A percentile compares a stretch with the other conserved stretches of the same genome.
Evolutionary conservation across 1,140 invertebrate species (phyloP).

Genomic region (Araneus ventricosus): DNA sequence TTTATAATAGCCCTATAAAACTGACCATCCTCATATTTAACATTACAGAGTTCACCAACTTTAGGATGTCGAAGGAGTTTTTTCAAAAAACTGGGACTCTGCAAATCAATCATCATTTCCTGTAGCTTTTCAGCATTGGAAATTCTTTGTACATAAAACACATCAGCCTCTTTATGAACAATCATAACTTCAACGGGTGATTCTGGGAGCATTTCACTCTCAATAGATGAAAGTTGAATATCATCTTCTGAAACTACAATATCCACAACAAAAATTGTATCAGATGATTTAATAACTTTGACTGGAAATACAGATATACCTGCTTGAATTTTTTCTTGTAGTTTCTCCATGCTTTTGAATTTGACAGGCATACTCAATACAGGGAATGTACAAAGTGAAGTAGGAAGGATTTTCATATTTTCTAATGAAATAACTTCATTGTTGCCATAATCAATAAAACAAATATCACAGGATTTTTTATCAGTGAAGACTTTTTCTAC

Average conservation of each 20-base stretch:
- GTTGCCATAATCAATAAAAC: conserved; percentile 56
- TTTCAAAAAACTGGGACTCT: not conserved
- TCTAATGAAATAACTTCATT: not conserved
- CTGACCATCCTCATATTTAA: not conserved
- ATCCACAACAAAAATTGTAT: not conserved
- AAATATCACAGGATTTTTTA: not conserved
- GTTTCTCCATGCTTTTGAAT: not conserved
- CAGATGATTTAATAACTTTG: not conserved
- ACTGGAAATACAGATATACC: not conserved
- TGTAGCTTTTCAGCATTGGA: not conserved
- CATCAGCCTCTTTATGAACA: not conserved
- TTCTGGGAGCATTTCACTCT: not conserved
- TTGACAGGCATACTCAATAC: conserved; percentile 19
- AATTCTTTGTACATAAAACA: conserved; percentile 41
- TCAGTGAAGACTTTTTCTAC: not conserved
- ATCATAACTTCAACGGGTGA: not conserved
- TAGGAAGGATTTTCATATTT: conserved; percentile 8
- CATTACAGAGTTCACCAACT: conserved; percentile 21
- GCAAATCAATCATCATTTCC: conserved; percentile 13
- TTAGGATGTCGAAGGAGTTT: not conserved
- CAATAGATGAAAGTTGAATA: not conserved
- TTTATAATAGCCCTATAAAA: conserved; percentile 30
- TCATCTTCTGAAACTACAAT: not conserved
- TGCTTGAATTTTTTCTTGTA: not conserved
- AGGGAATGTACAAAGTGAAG: not conserved